phyloP scores from a whole-genome alignment of 2,113 vertebrate genomes.

The Callopanchax toddi region DNA sequence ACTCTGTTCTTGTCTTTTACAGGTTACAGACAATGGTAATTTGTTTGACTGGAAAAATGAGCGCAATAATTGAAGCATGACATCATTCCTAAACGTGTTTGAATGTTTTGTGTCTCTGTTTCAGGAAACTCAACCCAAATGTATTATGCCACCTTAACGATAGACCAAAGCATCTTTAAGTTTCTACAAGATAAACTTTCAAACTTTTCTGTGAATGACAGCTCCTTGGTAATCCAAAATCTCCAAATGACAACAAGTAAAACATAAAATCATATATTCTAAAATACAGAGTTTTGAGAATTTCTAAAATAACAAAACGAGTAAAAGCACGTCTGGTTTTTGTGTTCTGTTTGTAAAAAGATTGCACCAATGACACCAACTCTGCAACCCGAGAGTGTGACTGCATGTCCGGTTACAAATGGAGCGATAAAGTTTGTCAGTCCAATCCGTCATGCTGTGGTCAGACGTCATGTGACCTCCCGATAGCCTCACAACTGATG shows the following conservation, averaged over 20 bases:
- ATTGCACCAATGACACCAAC: neutral
- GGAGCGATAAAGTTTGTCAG: conserved; percentile 27
- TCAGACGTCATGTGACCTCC: fast-evolving
- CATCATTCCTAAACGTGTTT: neutral
- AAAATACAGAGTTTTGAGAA: neutral
- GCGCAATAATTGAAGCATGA: too few species aligned
- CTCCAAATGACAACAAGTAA: conserved; percentile 65
- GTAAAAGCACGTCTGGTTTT: neutral
- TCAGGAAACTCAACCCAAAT: conserved; percentile 52
- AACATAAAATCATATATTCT: neutral
- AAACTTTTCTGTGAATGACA: fast-evolving
- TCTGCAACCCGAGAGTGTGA: fast-evolving
- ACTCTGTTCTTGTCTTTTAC: conserved; percentile 2
- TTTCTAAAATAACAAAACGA: neutral
- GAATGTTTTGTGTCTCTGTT: neutral
- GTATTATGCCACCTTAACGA: conserved; percentile 45
- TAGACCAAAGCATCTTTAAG: neutral
- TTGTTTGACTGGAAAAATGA: neutral
- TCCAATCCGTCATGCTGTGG: neutral
- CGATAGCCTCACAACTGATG: fast-evolving
- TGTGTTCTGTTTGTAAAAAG: conserved; percentile 22
- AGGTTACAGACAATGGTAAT: conserved; percentile 55
- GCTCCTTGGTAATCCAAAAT: fast-evolving
- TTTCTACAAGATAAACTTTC: fast-evolving
- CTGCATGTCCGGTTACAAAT: fast-evolving